Evolutionary conservation across 1,140 invertebrate genomes (phyloP).

Genomic region (Littorina saxatilis): DNA sequence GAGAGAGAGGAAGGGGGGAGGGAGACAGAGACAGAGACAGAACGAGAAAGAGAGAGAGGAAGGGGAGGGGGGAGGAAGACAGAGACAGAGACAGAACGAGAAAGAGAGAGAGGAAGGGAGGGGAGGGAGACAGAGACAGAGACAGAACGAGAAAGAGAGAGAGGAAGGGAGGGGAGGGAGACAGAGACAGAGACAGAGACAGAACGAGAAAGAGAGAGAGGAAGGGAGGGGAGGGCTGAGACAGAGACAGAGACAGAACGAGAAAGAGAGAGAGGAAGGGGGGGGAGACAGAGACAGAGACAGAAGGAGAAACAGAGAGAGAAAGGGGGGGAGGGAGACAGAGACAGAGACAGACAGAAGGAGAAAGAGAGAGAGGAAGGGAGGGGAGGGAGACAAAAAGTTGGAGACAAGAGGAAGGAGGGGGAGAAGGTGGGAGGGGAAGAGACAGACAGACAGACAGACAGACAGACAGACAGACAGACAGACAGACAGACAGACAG

Average conservation of each 20-base stretch:
- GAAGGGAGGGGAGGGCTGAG: neutral
- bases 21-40: neutral
- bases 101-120: neutral
- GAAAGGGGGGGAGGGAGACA: no score
- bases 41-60: neutral
- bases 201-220: neutral
- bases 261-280: neutral
- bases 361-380: neutral
- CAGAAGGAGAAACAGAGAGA: neutral
- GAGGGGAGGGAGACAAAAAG: neutral
- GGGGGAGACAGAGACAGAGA: no score
- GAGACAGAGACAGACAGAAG: neutral
- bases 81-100: no score
- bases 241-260: neutral
- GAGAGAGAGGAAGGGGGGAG: neutral
- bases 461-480: no score
- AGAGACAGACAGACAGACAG: neutral
- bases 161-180: neutral
- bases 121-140: conserved; percentile 10
- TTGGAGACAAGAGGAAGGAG: no score
- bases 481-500: neutral
- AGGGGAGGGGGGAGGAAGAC: neutral
- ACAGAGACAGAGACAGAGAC: neutral
- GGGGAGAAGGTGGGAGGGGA: no score
- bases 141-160: neutral